Evolutionary conservation across 2,113 vertebrate species (phyloP).

Genomic region (Poicephalus gulielmi): DNA sequence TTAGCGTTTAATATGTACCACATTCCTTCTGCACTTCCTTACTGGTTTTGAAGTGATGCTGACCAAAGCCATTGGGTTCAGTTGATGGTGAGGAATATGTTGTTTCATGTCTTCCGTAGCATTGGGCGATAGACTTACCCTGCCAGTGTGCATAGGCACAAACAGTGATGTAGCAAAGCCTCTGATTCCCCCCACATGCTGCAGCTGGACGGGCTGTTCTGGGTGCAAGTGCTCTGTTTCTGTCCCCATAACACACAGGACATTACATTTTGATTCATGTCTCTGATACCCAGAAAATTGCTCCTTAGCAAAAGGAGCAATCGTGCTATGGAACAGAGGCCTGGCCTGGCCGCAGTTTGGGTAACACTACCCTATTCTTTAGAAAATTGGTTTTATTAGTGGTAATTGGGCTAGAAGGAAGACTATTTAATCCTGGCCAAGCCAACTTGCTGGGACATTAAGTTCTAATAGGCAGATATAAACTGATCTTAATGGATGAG

Average conservation of each 20-base stretch:
- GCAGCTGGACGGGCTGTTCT: neutral
- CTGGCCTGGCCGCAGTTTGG: neutral
- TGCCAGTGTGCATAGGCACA: neutral
- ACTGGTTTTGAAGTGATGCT: neutral
- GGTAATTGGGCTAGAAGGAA: slow-evolving; percentile 41
- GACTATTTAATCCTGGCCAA: slow-evolving; percentile 37
- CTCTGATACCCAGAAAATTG: neutral
- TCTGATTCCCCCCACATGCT: neutral
- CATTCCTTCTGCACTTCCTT: neutral
- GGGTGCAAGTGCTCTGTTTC: neutral
- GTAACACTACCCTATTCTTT: slow-evolving; percentile 21
- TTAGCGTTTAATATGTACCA: neutral
- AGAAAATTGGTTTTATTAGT: slow-evolving; percentile 55
- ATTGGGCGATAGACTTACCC: rapidly evolving
- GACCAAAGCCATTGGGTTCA: neutral
- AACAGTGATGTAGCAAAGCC: neutral
- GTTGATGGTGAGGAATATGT: rapidly evolving
- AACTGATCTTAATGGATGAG: slow-evolving; percentile 45
- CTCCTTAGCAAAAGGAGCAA: neutral
- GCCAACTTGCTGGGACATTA: slow-evolving; percentile 57
- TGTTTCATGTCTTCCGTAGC: rapidly evolving
- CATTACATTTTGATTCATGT: neutral
- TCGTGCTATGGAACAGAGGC: neutral
- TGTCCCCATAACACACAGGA: neutral
- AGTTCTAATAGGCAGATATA: slow-evolving; percentile 56